Conservation (phyloP, 2,797 vertebrate genomes). For the Gadopsis marmoratus region DNA sequence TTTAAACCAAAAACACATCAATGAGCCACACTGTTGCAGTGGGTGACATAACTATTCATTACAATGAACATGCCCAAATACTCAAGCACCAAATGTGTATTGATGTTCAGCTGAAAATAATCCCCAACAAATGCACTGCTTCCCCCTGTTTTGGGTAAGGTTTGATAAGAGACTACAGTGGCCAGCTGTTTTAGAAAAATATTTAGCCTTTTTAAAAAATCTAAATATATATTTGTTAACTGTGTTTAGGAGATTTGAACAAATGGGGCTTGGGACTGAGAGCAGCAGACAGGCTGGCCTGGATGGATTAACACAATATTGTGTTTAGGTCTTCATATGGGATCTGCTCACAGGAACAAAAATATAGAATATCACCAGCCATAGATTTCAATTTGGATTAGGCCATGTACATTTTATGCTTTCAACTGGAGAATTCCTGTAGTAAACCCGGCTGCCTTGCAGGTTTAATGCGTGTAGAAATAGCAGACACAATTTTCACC, state of each 20-base stretch:
- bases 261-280: background rate
- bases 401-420: background rate
- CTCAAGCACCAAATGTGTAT: background rate
- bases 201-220: background rate
- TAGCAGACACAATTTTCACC: background rate
- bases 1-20: background rate
- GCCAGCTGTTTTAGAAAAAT: background rate
- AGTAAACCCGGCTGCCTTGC: background rate
- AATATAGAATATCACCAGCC: constrained; percentile 1
- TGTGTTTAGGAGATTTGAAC: background rate
- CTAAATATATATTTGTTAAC: background rate
- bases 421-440: constrained; percentile 1
- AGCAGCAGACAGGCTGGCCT: background rate
- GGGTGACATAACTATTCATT: background rate
- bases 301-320: background rate
- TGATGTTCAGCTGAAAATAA: background rate
- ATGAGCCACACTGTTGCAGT: background rate
- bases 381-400: background rate
- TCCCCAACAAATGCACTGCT: background rate
- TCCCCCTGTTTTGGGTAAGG: no score
- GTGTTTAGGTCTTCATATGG: constrained; percentile 11
- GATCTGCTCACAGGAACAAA: constrained; percentile 28
- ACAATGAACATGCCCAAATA: background rate
- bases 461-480: background rate
- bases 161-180: background rate